Base-by-base conservation (phyloP, 2,888 invertebrate species). In the Drosophila recens region DNA sequence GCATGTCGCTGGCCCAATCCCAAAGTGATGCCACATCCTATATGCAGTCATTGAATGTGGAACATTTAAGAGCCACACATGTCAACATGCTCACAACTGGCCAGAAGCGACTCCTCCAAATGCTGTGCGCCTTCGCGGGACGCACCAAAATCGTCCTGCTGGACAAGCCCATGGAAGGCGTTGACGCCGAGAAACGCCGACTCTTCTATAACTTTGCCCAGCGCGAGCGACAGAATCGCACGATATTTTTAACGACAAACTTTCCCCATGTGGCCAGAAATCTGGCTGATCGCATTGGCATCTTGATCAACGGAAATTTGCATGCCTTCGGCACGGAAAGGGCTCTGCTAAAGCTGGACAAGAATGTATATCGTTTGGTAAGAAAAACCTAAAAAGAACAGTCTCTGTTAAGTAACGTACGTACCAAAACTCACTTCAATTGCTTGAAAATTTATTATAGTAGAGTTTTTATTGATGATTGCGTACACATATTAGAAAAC, bases 251-350 rank as follows among this genome's bases (percentile, higher is more conserved):
- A 49, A 96, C 97, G 0, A 96, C 96, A 0, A 96, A 97, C 91
- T 96, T 96, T 90, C 96, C 97, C 95, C 96, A 97, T 87, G 97
- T 97, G 92, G 97, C 97, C 0, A 97, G 97, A 90, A 93, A 95
- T 64, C 93, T 97, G 1, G 97, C 96, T 0, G 97, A 97, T 91
- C 93, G 97, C 43, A 96, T 97, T 63, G 97, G 96, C n/a, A 97
- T 97, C 61, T 95, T 97, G 95, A 95, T 96, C 0, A 94, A 94
- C 36, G 97, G 97, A 0, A 93, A 94, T 13, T 92, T 97, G 30
- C 95, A 96, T 81, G 96, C 96, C 87, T 95, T 95, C 68, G 97
- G 97, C 6, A 95, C 95, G 0, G 95, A 96, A 4, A 95, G 94
- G 90, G 96, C 94, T 89, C 93, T 97, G 34, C 96, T 97, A 90